phyloP scores from a whole-genome alignment of 2,888 invertebrate species.

The Macrosoma leucophasiata region DNA sequence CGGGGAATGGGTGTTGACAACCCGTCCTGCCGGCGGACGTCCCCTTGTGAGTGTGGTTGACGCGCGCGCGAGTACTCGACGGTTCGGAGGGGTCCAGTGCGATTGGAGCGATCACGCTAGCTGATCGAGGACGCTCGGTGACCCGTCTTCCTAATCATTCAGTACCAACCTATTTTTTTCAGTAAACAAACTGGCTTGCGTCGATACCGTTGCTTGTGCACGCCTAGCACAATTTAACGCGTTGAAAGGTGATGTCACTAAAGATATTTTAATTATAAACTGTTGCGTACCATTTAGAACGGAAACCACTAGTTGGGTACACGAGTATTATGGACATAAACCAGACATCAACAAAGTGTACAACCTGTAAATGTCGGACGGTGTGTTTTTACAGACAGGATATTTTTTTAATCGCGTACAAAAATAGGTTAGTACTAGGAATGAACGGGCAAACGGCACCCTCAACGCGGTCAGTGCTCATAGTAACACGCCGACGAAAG shows the following conservation, averaged over 20 bases:
- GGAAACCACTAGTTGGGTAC: too few relatives aligned
- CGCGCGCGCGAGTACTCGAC: slow-evolving; percentile 48
- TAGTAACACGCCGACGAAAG: slow-evolving; percentile 75
- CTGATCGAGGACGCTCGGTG: slow-evolving; percentile 54
- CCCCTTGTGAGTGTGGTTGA: slow-evolving; percentile 32
- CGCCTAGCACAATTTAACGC: too few relatives aligned
- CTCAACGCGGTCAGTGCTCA: slow-evolving; percentile 70
- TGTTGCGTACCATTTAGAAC: too few relatives aligned
- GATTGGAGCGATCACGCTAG: slow-evolving; percentile 68
- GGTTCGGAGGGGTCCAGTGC: slow-evolving; percentile 70
- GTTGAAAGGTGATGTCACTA: too few relatives aligned
- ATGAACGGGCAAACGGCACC: slow-evolving; percentile 61
- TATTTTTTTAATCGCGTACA: slow-evolving; percentile 34
- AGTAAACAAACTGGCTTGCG: too few relatives aligned
- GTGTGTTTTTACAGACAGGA: too few relatives aligned
- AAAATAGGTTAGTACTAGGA: slow-evolving; percentile 70
- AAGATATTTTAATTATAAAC: too few relatives aligned
- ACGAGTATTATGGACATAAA: slow-evolving; percentile 6
- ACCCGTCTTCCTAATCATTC: slow-evolving; percentile 52
- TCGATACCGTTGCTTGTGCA: too few relatives aligned
- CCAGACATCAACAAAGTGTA: slow-evolving; percentile 22
- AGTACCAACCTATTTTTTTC: slow-evolving; percentile 58
- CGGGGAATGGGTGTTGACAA: slow-evolving; percentile 16
- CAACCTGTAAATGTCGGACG: slow-evolving; percentile 29
- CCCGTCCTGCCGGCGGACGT: slow-evolving; percentile 6